Base-by-base conservation (phyloP, 2,113 vertebrate genomes). In the Rana temporaria region DNA sequence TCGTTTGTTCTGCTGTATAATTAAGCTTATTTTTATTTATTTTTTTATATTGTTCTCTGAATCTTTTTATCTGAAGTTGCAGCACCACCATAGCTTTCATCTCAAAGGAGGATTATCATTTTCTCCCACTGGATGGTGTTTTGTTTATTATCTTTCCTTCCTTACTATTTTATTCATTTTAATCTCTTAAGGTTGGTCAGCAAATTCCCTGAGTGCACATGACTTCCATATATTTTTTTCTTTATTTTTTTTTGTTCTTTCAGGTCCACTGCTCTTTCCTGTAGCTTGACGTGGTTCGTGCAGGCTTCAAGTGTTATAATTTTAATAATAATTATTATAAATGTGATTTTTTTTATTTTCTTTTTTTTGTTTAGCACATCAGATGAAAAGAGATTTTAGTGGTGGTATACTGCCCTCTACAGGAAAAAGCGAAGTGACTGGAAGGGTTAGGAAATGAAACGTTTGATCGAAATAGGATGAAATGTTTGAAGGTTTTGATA, bases 361-460 rank as follows among this genome's bases (percentile, higher is more conserved):
- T 30, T 67, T 55, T 12, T 78, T 16, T 30, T 26, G 18, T 83
- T 84, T 42, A 0, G 56, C 79, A 80, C 69, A 74, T 19, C 84
- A 64, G 79, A 73, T 42, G 22, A 19, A 1, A 30, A 65, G 81
- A 38, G 59, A 20, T 79, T 90, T 91, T 72, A 84, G 30, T 91
- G 91, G 93, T 91, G 87, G 84, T 73, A 91, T 87, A 91, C 88
- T 90, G 93, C 92, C 93, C 92, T 90, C 93, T 93, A 87, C 92
- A 92, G 93, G 92, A 6, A 83, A 87, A 81, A 11, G 6, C 42
- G 20, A 59, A 70, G 30, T 60, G 22, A 64, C 57, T 63, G 17
- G 11, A 3, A 0, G 19, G 53, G 11, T 19, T 19, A 60, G 34
- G 24, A 64, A 73, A 38, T 9, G 5, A 84, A 8, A 12, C 12